Evolutionary conservation across 2,888 invertebrate species (phyloP).

Genomic region (Cataglyphis altisquamis): DNA sequence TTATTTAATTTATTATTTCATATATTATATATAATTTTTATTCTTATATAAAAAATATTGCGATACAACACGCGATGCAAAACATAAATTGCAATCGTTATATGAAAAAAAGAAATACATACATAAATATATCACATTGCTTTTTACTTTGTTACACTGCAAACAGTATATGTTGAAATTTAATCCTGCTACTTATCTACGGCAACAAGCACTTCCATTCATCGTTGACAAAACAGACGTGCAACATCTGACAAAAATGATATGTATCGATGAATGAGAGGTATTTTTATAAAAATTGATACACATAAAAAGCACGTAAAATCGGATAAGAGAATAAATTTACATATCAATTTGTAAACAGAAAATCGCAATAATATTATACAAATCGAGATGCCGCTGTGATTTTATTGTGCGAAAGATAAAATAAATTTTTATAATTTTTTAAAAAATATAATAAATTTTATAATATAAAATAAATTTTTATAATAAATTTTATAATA

Average conservation of each 20-base stretch:
- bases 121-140: not conserved
- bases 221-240: not conserved
- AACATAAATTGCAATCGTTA: not conserved
- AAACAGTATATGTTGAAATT: not conserved
- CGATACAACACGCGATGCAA: not conserved
- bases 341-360: not conserved
- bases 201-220: constrained; percentile 1
- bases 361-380: not conserved
- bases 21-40: not conserved
- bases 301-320: not conserved
- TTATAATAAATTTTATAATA: too few species aligned
- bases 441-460: too few species aligned
- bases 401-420: not conserved
- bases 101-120: not conserved
- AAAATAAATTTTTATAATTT: constrained; percentile 14
- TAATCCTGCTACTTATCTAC: not conserved
- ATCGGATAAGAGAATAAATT: not conserved
- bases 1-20: not conserved
- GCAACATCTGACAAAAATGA: constrained; percentile 8
- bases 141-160: not conserved
- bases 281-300: not conserved
- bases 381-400: not conserved
- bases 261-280: not conserved
- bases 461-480: too few species aligned
- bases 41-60: not conserved